Evolutionary conservation across 2,797 vertebrate species (phyloP), one percentile per base, ranked within the genome.

Genomic region (Anolis apletophallus): DNA sequence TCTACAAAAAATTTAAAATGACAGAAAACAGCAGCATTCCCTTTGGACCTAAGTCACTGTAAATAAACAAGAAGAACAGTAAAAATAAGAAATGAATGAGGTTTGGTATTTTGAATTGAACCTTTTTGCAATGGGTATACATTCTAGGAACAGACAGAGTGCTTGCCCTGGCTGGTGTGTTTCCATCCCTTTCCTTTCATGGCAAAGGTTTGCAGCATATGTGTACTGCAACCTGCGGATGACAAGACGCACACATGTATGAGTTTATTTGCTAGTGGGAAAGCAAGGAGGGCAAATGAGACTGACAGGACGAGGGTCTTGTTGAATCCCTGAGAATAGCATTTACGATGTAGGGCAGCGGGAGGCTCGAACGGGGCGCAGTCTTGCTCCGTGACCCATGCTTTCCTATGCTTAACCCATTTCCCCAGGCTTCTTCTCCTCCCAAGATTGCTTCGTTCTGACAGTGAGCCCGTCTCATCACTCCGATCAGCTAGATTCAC

Each of bases 221-320:
- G 40, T 46, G 75, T 46, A 61, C 32, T 23, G 9, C 29, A 21
- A 78, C 54, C 9, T 55, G 50, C 34, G 54, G 6, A 32, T 80
- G 55, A 14, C 52, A 26, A 78, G 67, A 54, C 29, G 13, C 1
- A 32, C 21, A n/a, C 34, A n/a, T 9, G 61, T 32, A n/a, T 76
- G n/a, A 19, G 32, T 59, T 16, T 13, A 12, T 50, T 71, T 71
- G 73, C 80, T 78, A 59, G 54, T 61, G 52, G 74, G 10, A 36
- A 80, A 80, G 46, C 2, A 5, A 29, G 13, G 50, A 3, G 17
- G 59, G 52, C 26, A 32, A 26, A 29, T 57, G 36, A 67, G 11
- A 23, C 34, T 68, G 9, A n/a, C 8, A 57, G 52, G 91, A 67
- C 68, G 83, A 90, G 89, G 86, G 80, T 90, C 68, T 36, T 6